phyloP scores from a whole-genome alignment of 2,113 vertebrate species.

The Gadus macrocephalus region DNA sequence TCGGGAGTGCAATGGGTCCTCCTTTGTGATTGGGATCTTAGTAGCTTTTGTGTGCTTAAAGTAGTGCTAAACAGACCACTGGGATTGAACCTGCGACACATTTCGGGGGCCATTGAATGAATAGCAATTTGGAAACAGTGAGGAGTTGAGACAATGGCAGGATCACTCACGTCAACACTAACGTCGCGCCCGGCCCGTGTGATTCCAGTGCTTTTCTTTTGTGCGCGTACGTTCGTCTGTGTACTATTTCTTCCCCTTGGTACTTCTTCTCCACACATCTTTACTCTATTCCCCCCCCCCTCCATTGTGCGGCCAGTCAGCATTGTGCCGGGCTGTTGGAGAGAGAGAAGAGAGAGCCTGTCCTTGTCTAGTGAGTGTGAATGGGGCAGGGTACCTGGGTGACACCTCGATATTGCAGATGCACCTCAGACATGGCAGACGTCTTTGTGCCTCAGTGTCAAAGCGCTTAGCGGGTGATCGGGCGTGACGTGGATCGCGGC shows the following conservation, averaged over 20 bases:
- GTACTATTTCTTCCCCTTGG: conserved; percentile 10
- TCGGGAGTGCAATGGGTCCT: too few relatives aligned
- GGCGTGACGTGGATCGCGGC: conserved; percentile 33
- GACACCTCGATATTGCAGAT: conserved; percentile 45
- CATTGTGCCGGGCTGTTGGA: conserved; percentile 33
- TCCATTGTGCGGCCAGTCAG: conserved; percentile 44
- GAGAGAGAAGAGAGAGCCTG: conserved; percentile 30
- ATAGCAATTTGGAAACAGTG: too few relatives aligned
- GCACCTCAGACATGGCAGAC: conserved; percentile 50
- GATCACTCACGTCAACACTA: too few relatives aligned
- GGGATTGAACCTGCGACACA: conserved; percentile 2
- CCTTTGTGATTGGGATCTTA: conserved; percentile 13
- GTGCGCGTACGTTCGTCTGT: conserved; percentile 5
- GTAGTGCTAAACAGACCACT: conserved; percentile 1
- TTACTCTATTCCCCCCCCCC: conserved; percentile 43
- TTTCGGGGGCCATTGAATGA: conserved; percentile 4
- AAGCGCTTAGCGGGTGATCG: conserved; percentile 53
- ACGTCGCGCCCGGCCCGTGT: too few relatives aligned
- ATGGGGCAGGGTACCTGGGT: conserved; percentile 45
- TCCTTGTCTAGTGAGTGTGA: conserved; percentile 39
- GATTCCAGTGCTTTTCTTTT: background rate
- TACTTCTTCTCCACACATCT: conserved; percentile 32
- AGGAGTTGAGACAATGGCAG: too few relatives aligned
- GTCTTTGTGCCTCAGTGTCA: conserved; percentile 57
- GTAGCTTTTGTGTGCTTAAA: background rate